A percentile compares a stretch with the other conserved stretches of the same genome.
phyloP scores from a whole-genome alignment of 2,113 vertebrate genomes.

The Pitta sordida region DNA sequence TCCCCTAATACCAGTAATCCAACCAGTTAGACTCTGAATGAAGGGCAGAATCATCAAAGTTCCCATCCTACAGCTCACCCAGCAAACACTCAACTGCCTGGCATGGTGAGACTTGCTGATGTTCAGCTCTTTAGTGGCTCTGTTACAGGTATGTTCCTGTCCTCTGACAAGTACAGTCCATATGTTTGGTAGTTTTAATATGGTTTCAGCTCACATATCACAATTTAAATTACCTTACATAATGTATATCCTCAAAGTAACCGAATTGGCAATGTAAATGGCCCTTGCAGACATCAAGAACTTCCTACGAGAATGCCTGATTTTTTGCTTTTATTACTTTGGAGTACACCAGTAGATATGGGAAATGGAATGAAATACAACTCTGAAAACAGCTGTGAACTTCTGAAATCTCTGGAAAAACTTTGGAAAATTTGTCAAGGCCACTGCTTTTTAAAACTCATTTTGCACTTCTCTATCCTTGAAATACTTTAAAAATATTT shows the following conservation, averaged over 20 bases:
- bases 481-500: constrained; percentile 31
- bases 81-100: background rate
- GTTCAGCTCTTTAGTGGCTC: background rate
- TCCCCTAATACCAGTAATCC: background rate
- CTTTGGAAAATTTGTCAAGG: background rate
- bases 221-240: background rate
- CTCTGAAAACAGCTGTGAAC: background rate
- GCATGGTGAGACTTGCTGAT: background rate
- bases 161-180: background rate
- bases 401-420: background rate
- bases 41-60: accelerated
- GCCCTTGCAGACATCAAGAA: background rate
- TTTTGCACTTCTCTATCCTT: constrained; percentile 26
- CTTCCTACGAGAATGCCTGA: background rate
- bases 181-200: accelerated
- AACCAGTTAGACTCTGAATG: accelerated
- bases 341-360: background rate
- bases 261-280: background rate
- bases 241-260: background rate
- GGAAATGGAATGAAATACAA: background rate
- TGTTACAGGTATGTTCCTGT: accelerated
- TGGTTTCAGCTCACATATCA: background rate
- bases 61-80: background rate
- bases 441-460: background rate
- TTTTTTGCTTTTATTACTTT: background rate